phyloP scores from a whole-genome alignment of 2,888 invertebrate genomes.

The Laothoe populi region DNA sequence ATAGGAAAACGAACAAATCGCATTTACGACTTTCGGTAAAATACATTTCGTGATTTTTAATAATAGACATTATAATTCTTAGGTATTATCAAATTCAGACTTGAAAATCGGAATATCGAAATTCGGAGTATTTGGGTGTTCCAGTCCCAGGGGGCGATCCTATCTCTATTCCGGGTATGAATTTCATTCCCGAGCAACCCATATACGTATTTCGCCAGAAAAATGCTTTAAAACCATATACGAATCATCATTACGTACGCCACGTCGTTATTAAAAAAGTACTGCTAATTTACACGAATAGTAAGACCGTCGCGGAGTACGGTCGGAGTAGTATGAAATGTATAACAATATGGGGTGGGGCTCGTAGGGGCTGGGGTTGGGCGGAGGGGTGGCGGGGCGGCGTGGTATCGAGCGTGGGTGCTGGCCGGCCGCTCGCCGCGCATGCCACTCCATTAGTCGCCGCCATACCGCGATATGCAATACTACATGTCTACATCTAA shows the following conservation, averaged over 20 bases:
- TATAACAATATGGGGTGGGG: neutral
- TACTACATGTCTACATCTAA: slow-evolving; percentile 52
- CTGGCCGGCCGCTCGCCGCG: too few relatives aligned
- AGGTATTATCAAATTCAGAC: too few relatives aligned
- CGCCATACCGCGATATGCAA: slow-evolving; percentile 61
- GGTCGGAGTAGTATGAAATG: neutral
- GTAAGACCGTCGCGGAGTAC: neutral
- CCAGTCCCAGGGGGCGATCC: too few relatives aligned
- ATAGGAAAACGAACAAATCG: too few relatives aligned
- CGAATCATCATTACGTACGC: neutral
- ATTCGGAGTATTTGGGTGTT: too few relatives aligned
- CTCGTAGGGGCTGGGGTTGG: slow-evolving; percentile 29
- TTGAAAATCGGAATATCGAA: too few relatives aligned
- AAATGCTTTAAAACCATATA: neutral
- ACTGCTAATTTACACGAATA: neutral
- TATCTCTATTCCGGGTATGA: too few relatives aligned
- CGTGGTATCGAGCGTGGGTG: slow-evolving; percentile 80
- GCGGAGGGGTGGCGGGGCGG: slow-evolving; percentile 46
- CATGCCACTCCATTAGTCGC: slow-evolving; percentile 57
- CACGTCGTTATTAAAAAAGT: neutral
- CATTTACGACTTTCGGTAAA: too few relatives aligned
- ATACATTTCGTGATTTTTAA: too few relatives aligned
- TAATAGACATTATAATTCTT: too few relatives aligned
- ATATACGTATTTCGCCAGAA: too few relatives aligned
- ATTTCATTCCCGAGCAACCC: too few relatives aligned